Evolutionary conservation across 2,888 invertebrate genomes (phyloP).

Genomic region (Brachylomia viminalis): DNA sequence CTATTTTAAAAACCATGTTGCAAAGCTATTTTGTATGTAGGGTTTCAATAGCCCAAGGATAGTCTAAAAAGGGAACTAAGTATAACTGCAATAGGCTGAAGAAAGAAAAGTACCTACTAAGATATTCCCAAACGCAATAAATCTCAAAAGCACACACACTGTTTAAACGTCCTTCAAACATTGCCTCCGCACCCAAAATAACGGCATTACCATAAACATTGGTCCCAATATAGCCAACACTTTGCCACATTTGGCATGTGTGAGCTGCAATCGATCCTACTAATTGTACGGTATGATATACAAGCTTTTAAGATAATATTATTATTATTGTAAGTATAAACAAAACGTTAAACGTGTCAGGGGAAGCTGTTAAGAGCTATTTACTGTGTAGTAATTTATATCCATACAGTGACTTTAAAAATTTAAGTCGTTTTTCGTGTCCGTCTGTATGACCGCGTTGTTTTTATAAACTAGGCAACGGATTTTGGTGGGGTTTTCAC

Average conservation of each 20-base stretch:
- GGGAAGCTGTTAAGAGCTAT: slow-evolving; percentile 11
- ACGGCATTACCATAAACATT: slow-evolving; percentile 35
- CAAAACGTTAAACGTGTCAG: slow-evolving; percentile 21
- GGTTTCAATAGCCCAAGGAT: background rate
- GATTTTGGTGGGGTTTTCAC: background rate
- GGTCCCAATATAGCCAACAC: slow-evolving; percentile 39
- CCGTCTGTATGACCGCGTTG: no score
- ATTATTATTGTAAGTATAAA: slow-evolving; percentile 18
- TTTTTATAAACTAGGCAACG: background rate
- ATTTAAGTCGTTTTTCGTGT: background rate
- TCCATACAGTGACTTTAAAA: background rate
- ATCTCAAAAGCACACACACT: slow-evolving; percentile 1
- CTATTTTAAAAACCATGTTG: background rate
- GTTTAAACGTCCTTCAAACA: slow-evolving; percentile 44
- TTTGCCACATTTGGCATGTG: slow-evolving; percentile 38
- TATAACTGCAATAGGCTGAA: background rate
- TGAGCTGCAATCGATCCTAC: slow-evolving; percentile 33
- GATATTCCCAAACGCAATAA: background rate
- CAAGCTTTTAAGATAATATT: slow-evolving; percentile 41
- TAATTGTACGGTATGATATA: slow-evolving; percentile 35
- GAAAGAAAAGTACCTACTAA: background rate
- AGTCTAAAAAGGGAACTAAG: background rate
- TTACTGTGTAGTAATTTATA: background rate
- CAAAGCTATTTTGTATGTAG: background rate
- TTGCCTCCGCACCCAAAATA: slow-evolving; percentile 33